Evolutionary conservation across 2,113 vertebrate species (phyloP), one percentile per base, ranked within the genome.

Genomic region (Oreochromis aureus): DNA sequence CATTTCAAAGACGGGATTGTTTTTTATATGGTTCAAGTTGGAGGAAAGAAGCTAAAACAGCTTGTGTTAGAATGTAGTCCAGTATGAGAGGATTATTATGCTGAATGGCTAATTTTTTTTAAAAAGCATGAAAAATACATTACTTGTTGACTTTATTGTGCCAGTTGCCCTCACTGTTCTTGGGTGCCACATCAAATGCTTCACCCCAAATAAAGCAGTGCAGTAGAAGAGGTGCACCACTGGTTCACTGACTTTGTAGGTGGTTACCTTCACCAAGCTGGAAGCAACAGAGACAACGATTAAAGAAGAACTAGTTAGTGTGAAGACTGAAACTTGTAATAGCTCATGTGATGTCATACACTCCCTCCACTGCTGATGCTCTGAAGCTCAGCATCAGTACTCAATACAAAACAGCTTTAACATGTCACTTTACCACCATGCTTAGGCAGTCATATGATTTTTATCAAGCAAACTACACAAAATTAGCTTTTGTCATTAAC

Each of bases 221-320:
- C 91, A 91, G 94, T 93, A 92, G 56, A 7, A 2, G 78, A 97
- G 89, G 39, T 27, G 78, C 5, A 73, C 36, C 58, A 90, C 54
- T 0, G 24, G 36, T 0, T 12, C 0, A 0, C 3, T 2, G 44
- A 87, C 13, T 4, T 7, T 39, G 88, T 92, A 51, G 1, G 88
- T 86, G 13, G 58, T 66, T 1, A 89, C 79, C 81, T 96, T 95
- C 84, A 91, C 41, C 87, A 96, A 82, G 44, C 95, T 96, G 73
- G 0, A 10, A 63, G 34, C 39, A 59, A n/a, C 34, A 34, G 15
- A 30, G 34, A 89, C 11, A 73, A 32, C 6, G 6, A 32, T 32
- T 32, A 32, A 32, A 32, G 32, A 3, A 41, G 51, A 53, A 53
- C 7, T 51, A 18, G 48, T 19, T 4, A 51, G 48, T 51, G 48